Evolutionary conservation across 2,888 invertebrate species (phyloP), one percentile per base, ranked within the genome.

Genomic region (Drosophila peninsularis): DNA sequence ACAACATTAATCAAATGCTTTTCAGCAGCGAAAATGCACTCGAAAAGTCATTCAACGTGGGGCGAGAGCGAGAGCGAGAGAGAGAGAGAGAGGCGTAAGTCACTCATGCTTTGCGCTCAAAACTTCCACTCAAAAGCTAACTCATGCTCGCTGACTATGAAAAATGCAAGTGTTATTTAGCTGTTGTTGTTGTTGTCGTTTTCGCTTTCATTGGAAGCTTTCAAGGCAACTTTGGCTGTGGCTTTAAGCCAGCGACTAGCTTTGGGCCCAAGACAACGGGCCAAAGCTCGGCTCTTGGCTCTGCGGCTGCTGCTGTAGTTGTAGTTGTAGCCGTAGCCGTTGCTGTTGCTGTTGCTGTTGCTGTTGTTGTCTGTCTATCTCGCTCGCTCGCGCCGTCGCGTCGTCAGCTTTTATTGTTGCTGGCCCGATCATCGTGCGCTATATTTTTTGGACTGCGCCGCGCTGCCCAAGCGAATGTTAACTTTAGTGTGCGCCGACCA

Each of bases 401-500:
- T 72, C 62, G 69, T 62, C 71, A 81, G 87, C 83, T 88, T 88
- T 80, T 62, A 65, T 66, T 72, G 61, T 50, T 74, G 71, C 39
- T 41, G 66, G 68, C 71, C 54, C 60, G 75, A 67, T 75, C 73
- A 74, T 79, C 67, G 78, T 80, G 80, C 53, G 80, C 81, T 79
- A 78, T 79, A 78, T 74, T 78, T 82, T 88, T 88, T 82, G 73
- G 89, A 76, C 89, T 76, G 78, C 75, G 85, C 76, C 49, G 80
- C 76, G 77, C 77, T 71, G 77, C 85, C 84, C 90, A 87, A 89
- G 84, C 90, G 90, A 89, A 86, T 88, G 88, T 90, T 90, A 88
- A 91, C 90, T 92, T 92, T 88, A 92, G 92, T 92, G 92, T 92
- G 92, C 89, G 92, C 92, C 92, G 92, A 92, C 91, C 91, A 91